Evolutionary conservation across 2,113 vertebrate species (phyloP), one percentile per base, ranked within the genome.

Genomic region (Sceloporus undulatus): DNA sequence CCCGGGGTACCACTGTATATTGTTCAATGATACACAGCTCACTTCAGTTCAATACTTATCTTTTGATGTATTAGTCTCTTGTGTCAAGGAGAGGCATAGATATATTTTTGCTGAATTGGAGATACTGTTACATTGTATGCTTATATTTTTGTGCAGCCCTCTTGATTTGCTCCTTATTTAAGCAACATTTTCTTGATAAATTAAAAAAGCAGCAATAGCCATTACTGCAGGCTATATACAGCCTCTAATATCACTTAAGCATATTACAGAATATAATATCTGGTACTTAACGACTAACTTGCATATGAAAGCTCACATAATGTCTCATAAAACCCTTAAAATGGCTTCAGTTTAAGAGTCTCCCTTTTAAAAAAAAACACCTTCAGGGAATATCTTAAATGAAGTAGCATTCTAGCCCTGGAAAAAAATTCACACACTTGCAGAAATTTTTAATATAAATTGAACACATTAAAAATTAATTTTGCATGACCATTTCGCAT

Each of bases 241-340:
- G 95, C 96, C 97, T 96, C 97, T 97, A 97, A 97, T 97, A 97
- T 98, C 97, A 98, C 97, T 97, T 98, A 98, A 98, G 93, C 94
- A 98, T 98, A 98, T 98, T 98, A 98, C 97, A 98, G 97, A 96
- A 98, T 98, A 98, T 98, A 98, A 97, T 98, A 98, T 98, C 97
- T 98, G 98, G 98, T 98, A 99, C 96, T 98, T 97, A 97, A 97
- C 96, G 96, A 97, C 97, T 97, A 98, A 98, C 98, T 98, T 98
- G 97, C 98, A 98, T 98, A 98, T 98, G 97, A 98, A 98, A 98
- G 98, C 98, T 98, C 98, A 98, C 98, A 98, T 98, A 98, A 98
- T 97, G 97, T 98, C 97, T 98, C 98, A 98, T 98, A 97, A 97
- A 98, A 96, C 97, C 97, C 97, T 97, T 97, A 97, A 97, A 97